Evolutionary conservation across 2,113 vertebrate genomes (phyloP).

Genomic region (Redunca redunca): DNA sequence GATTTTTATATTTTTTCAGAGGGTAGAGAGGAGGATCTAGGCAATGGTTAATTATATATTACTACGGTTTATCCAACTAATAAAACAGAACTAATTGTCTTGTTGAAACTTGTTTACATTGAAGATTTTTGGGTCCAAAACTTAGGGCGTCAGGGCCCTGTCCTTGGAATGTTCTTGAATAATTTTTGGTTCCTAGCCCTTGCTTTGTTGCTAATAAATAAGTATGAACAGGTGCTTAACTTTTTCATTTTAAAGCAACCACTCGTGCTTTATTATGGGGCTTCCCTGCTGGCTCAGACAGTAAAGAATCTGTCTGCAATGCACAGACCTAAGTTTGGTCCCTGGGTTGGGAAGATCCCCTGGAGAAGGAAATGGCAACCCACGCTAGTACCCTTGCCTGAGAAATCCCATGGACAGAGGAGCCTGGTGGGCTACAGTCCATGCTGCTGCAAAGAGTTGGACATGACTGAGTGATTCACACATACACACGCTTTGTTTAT

Average conservation of each 20-base stretch:
- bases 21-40: neutral
- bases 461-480: neutral
- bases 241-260: neutral
- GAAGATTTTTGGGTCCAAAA: neutral
- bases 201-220: neutral
- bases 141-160: neutral
- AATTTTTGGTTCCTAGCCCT: neutral
- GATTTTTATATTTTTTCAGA: conserved; percentile 5
- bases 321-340: neutral
- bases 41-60: neutral
- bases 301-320: neutral
- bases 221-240: neutral
- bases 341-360: neutral
- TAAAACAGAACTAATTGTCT: neutral
- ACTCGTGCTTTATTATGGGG: neutral
- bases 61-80: neutral
- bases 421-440: neutral
- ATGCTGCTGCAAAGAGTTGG: neutral
- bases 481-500: neutral
- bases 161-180: neutral
- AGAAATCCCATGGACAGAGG: neutral
- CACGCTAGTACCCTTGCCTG: neutral
- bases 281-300: neutral
- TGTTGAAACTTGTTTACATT: neutral
- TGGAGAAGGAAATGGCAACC: neutral